phyloP scores from a whole-genome alignment of 2,888 invertebrate genomes.

The Campopleginae sp. region DNA sequence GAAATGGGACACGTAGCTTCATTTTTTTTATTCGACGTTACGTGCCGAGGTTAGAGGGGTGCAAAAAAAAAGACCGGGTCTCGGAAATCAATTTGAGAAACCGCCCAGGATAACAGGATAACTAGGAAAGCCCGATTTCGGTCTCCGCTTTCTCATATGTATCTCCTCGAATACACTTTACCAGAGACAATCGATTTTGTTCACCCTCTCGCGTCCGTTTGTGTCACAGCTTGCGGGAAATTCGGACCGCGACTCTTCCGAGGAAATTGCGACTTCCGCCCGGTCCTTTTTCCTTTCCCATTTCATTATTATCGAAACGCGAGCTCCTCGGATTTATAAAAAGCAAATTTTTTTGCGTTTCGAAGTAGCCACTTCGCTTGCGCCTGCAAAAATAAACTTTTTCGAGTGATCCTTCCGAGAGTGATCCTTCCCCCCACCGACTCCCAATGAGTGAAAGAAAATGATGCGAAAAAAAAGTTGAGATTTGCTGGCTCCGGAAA shows the following conservation, averaged over 20 bases:
- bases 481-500: slow-evolving; percentile 34
- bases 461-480: slow-evolving; percentile 2
- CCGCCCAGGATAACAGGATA: slow-evolving; percentile 78
- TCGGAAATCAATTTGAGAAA: slow-evolving; percentile 82
- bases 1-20: slow-evolving; percentile 57
- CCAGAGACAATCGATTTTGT: slow-evolving; percentile 67
- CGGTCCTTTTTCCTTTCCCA: slow-evolving; percentile 20
- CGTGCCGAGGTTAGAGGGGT: slow-evolving; percentile 51
- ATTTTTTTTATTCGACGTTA: slow-evolving; percentile 42
- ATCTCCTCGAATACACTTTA: slow-evolving; percentile 49
- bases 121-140: slow-evolving; percentile 69
- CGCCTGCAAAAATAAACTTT: too few relatives aligned
- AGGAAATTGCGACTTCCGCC: slow-evolving; percentile 74
- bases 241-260: slow-evolving; percentile 44
- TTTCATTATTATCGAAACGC: slow-evolving; percentile 14
- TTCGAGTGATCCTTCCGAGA: neutral
- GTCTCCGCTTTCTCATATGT: slow-evolving; percentile 56
- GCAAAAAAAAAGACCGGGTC: slow-evolving; percentile 72
- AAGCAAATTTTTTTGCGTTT: too few relatives aligned
- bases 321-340: neutral
- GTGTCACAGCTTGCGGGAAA: slow-evolving; percentile 64
- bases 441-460: neutral
- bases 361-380: too few relatives aligned
- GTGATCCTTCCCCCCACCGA: neutral
- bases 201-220: slow-evolving; percentile 39